Conservation (phyloP, 2,113 vertebrate genomes). For the Guaruba guarouba region DNA sequence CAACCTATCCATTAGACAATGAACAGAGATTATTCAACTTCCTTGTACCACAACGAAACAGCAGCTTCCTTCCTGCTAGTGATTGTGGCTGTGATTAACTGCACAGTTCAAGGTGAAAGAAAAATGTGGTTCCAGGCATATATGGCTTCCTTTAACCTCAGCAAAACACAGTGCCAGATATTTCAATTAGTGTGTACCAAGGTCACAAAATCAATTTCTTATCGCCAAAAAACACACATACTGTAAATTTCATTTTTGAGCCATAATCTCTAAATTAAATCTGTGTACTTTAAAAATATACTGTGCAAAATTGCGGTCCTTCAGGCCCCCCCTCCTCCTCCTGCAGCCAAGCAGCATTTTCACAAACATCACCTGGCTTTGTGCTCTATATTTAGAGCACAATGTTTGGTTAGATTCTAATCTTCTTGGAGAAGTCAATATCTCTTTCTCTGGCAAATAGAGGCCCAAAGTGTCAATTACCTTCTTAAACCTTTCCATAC, state of each 20-base stretch:
- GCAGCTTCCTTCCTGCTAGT: slow-evolving; percentile 60
- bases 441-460: slow-evolving; percentile 70
- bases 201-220: slow-evolving; percentile 78
- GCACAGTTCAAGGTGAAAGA: slow-evolving; percentile 62
- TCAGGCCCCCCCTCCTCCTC: background rate
- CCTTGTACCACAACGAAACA: slow-evolving; percentile 20
- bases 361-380: slow-evolving; percentile 69
- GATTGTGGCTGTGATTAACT: slow-evolving; percentile 61
- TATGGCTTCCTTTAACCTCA: slow-evolving; percentile 64
- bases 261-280: slow-evolving; percentile 81
- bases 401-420: slow-evolving; percentile 76
- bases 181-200: slow-evolving; percentile 72
- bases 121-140: slow-evolving; percentile 37
- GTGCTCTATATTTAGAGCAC: slow-evolving; percentile 70
- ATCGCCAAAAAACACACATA: slow-evolving; percentile 71
- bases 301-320: slow-evolving; percentile 47
- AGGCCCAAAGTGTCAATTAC: slow-evolving; percentile 69
- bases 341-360: slow-evolving; percentile 62
- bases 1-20: slow-evolving; percentile 28
- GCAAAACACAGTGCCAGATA: slow-evolving; percentile 65
- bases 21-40: slow-evolving; percentile 48
- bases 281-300: slow-evolving; percentile 76
- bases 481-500: slow-evolving; percentile 58
- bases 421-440: slow-evolving; percentile 69
- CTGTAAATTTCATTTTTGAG: slow-evolving; percentile 76